phyloP scores from a whole-genome alignment of 2,797 vertebrate species.

The Eleutherodactylus coqui region DNA sequence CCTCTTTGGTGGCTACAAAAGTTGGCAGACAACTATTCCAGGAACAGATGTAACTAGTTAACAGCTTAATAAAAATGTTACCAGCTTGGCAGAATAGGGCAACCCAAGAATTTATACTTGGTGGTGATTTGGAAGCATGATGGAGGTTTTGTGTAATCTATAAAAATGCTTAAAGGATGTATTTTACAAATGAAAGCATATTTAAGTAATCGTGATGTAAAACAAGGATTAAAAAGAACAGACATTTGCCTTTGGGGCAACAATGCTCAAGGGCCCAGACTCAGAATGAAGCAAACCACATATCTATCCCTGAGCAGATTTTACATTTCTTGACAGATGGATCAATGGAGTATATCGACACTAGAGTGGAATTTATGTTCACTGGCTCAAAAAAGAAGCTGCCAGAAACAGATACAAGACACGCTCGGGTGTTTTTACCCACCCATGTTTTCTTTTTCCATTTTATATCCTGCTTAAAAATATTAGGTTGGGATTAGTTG shows the following conservation, averaged over 20 bases:
- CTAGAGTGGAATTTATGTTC: neutral
- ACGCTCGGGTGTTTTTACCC: neutral
- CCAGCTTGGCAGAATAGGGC: neutral
- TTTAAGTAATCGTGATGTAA: neutral
- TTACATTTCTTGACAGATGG: slow-evolving; percentile 11
- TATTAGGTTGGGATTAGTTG: neutral
- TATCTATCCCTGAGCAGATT: neutral
- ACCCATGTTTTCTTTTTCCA: too few relatives aligned
- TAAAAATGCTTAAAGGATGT: neutral
- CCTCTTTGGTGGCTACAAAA: too few relatives aligned
- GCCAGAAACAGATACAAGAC: neutral
- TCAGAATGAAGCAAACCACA: neutral
- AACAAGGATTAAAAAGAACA: neutral
- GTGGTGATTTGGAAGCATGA: neutral
- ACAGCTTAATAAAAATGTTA: neutral
- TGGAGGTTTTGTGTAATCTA: neutral
- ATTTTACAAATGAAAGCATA: neutral
- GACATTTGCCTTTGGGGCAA: neutral
- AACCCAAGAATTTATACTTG: neutral
- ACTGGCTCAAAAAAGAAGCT: neutral
- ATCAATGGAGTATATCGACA: neutral
- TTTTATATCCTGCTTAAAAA: neutral
- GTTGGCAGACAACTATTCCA: neutral
- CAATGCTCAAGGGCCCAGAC: neutral
- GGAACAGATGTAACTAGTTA: neutral